Conservation (phyloP, 2,888 invertebrate species). For the Agrochola macilenta region DNA sequence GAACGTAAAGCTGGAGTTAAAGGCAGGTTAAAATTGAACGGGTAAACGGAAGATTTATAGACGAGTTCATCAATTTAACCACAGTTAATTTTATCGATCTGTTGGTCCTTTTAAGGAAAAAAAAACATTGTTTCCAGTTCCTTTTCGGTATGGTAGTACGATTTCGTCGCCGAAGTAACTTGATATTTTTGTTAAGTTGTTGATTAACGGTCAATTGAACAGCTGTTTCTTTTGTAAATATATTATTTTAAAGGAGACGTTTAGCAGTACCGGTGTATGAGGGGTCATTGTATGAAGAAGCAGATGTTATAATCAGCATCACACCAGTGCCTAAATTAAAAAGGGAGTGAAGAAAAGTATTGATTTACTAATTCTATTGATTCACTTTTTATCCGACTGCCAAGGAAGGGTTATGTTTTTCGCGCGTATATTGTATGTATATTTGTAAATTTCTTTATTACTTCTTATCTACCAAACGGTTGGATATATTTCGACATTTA, state of each 20-base stretch:
- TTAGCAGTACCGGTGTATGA: background rate
- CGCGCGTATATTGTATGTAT: too few relatives aligned
- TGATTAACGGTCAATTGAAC: conserved; percentile 23
- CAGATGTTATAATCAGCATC: background rate
- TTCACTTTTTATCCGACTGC: too few relatives aligned
- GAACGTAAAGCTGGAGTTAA: conserved; percentile 48
- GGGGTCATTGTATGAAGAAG: background rate
- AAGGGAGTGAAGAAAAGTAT: too few relatives aligned
- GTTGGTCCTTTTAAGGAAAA: conserved; percentile 35
- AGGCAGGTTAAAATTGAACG: conserved; percentile 49
- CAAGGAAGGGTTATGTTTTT: too few relatives aligned
- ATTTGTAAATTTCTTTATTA: too few relatives aligned
- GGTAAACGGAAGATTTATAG: conserved; percentile 47
- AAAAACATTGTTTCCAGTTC: conserved; percentile 24
- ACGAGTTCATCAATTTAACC: conserved; percentile 26
- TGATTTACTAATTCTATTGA: too few relatives aligned
- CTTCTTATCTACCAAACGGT: too few relatives aligned
- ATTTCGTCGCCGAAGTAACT: conserved; percentile 9
- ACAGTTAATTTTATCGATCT: conserved; percentile 33
- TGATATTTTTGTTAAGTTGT: conserved; percentile 26
- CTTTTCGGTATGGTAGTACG: conserved; percentile 9
- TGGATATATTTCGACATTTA: too few relatives aligned
- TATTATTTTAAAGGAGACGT: background rate
- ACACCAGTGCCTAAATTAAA: too few relatives aligned
- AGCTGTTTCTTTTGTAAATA: conserved; percentile 17